Evolutionary conservation across 2,113 vertebrate genomes (phyloP).

Genomic region (Bostrychus sinensis): DNA sequence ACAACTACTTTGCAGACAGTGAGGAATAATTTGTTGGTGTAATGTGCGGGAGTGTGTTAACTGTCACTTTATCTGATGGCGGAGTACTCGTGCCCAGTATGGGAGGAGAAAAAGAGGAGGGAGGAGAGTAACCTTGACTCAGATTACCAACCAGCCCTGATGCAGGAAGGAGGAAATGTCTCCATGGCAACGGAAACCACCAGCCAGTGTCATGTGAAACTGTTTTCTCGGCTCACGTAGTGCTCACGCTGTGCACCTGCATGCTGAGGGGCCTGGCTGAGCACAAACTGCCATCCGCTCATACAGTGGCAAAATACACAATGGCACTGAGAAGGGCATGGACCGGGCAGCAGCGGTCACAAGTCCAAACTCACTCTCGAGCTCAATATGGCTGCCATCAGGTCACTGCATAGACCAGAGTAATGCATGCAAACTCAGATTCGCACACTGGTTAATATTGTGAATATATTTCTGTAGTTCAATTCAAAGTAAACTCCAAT

Average conservation of each 20-base stretch:
- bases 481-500: too few relatives aligned
- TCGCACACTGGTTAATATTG: neutral
- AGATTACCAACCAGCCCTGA: conserved; percentile 82
- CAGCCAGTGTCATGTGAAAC: conserved; percentile 84
- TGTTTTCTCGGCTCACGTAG: conserved; percentile 70
- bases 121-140: conserved; percentile 83
- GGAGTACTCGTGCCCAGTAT: conserved; percentile 67
- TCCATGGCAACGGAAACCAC: conserved; percentile 88
- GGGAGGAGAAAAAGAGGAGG: conserved; percentile 50
- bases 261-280: conserved; percentile 46
- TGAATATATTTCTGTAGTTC: too few relatives aligned
- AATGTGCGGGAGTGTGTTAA: conserved; percentile 57
- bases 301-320: conserved; percentile 49
- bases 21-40: conserved; percentile 41
- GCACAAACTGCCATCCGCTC: conserved; percentile 45
- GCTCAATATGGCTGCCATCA: conserved; percentile 36
- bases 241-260: conserved; percentile 69
- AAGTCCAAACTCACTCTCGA: conserved; percentile 39
- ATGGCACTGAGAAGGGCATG: conserved; percentile 31
- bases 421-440: conserved; percentile 5
- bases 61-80: conserved; percentile 72
- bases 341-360: conserved; percentile 30
- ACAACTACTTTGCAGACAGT: conserved; percentile 9
- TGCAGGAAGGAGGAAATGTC: conserved; percentile 87
- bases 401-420: conserved; percentile 19